Evolutionary conservation across 2,113 vertebrate genomes (phyloP).

Genomic region (Tinamus guttatus): DNA sequence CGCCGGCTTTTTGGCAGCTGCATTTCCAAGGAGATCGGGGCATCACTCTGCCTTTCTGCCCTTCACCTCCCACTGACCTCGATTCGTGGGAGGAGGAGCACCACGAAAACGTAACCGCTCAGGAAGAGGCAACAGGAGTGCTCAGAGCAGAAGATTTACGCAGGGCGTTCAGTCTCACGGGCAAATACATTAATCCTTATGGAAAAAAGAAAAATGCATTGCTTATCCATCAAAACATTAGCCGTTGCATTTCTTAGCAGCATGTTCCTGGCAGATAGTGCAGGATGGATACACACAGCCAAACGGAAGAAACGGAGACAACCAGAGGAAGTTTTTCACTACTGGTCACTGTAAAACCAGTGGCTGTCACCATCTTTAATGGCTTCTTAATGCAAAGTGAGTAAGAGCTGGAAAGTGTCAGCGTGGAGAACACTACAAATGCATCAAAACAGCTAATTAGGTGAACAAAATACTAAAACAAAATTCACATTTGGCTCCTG

Average conservation of each 20-base stretch:
- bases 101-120: not conserved
- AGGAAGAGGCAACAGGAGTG: not conserved
- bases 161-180: not conserved
- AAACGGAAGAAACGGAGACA: not conserved
- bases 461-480: not conserved
- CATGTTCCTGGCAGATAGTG: fast-evolving
- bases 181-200: not conserved
- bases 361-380: fast-evolving
- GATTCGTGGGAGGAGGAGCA: fast-evolving
- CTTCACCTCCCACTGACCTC: not conserved
- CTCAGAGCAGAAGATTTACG: not conserved
- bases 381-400: not conserved
- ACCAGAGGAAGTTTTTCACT: not conserved
- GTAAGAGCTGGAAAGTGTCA: not conserved
- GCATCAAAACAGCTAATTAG: not conserved
- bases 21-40: not conserved
- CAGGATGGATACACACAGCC: not conserved
- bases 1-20: not conserved
- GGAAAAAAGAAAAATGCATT: not conserved
- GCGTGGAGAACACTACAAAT: fast-evolving
- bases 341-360: not conserved
- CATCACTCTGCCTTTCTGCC: not conserved
- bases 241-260: not conserved
- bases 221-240: fast-evolving
- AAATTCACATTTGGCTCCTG: not conserved